Evolutionary conservation across 2,113 vertebrate species (phyloP).

Genomic region (Corvus hawaiiensis): DNA sequence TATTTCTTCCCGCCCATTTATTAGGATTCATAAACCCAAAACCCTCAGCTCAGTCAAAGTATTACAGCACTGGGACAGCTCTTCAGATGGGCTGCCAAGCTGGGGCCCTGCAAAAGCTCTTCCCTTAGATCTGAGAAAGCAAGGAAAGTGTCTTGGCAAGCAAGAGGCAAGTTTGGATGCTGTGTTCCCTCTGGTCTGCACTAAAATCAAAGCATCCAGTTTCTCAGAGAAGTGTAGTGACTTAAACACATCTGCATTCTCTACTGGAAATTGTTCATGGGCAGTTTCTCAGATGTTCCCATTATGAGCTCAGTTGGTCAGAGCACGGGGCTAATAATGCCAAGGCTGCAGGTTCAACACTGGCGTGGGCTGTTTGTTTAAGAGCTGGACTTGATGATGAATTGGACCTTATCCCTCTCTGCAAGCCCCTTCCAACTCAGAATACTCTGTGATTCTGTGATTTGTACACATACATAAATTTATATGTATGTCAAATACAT

Average conservation of each 20-base stretch:
- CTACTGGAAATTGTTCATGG: background rate
- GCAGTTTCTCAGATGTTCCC: background rate
- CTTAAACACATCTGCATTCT: background rate
- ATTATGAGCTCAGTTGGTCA: background rate
- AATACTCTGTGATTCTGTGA: background rate
- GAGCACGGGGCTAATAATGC: accelerated
- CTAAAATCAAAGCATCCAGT: background rate
- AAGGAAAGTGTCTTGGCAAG: background rate
- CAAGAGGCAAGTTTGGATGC: background rate
- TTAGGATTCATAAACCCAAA: background rate
- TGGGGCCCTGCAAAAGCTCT: background rate
- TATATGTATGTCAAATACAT: accelerated
- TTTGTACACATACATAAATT: background rate
- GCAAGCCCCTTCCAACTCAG: background rate
- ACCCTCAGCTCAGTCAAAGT: background rate
- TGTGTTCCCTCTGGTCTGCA: background rate
- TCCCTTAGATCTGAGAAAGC: background rate
- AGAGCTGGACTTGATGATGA: background rate
- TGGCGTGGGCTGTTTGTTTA: background rate
- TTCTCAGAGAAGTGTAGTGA: background rate
- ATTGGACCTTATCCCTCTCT: background rate
- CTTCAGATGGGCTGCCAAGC: background rate
- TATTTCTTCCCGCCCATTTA: background rate
- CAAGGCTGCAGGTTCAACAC: background rate
- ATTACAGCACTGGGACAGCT: background rate